Percentiles rank a stretch among this genome's conserved stretches.
These are phyloP conservation scores for Amaurobius ferox DNA, from an alignment of 2,888 invertebrate species.

Conservation along the genomic window DNA sequence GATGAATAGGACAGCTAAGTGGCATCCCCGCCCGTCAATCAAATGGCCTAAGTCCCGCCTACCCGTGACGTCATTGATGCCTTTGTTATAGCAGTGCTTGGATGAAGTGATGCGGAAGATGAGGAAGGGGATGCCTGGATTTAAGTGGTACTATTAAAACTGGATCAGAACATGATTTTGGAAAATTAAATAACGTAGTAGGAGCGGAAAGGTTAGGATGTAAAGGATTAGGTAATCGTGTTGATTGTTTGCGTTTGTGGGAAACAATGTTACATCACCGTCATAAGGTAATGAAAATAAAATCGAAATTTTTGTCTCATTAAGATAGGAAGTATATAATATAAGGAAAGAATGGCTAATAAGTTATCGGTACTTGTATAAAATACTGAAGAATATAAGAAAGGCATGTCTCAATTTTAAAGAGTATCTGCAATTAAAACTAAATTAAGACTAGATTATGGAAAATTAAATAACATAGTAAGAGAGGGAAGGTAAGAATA, in stretches of 20 bases:
- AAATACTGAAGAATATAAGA: too few relatives aligned
- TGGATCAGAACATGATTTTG: background rate
- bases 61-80: slow-evolving; percentile 53
- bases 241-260: background rate
- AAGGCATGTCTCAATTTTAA: too few relatives aligned
- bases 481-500: too few relatives aligned
- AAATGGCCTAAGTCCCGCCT: slow-evolving; percentile 20
- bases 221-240: background rate
- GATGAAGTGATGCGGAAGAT: slow-evolving; percentile 14
- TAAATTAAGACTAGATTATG: too few relatives aligned
- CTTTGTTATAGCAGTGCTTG: slow-evolving; percentile 11
- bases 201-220: background rate
- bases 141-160: slow-evolving; percentile 12
- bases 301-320: too few relatives aligned
- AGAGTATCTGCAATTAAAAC: too few relatives aligned
- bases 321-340: too few relatives aligned
- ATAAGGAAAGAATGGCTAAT: too few relatives aligned
- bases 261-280: too few relatives aligned
- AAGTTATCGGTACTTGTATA: too few relatives aligned
- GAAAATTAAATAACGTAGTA: background rate
- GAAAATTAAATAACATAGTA: too few relatives aligned
- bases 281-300: too few relatives aligned
- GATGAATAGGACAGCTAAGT: slow-evolving; percentile 72
- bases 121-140: slow-evolving; percentile 7
- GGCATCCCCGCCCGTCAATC: slow-evolving; percentile 66